phyloP scores from a whole-genome alignment of 2,113 vertebrate species.

The Donacobius atricapilla region DNA sequence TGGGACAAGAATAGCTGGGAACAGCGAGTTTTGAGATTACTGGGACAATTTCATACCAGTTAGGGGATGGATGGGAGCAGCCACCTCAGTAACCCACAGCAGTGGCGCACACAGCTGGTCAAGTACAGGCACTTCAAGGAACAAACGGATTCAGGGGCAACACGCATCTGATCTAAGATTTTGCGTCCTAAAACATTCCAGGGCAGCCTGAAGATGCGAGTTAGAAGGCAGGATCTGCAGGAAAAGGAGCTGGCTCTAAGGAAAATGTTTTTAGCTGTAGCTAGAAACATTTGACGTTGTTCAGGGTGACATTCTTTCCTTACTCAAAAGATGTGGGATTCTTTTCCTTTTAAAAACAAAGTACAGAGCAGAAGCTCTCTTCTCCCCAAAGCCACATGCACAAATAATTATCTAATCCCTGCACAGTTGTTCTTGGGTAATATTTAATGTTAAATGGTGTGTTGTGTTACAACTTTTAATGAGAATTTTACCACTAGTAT shows the following conservation, averaged over 20 bases:
- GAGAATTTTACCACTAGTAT: background rate
- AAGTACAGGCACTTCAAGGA: background rate
- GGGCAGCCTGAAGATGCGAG: background rate
- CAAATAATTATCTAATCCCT: background rate
- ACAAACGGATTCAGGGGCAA: background rate
- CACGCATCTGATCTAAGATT: background rate
- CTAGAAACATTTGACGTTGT: background rate
- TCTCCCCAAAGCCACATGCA: background rate
- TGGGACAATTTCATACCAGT: constrained; percentile 47
- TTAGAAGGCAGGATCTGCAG: background rate
- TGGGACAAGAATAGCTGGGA: constrained; percentile 46
- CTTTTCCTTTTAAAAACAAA: background rate
- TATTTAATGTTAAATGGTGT: background rate
- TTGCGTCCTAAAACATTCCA: background rate
- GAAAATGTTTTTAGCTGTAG: background rate
- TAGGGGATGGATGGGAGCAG: background rate
- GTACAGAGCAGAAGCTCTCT: background rate
- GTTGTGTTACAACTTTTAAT: background rate
- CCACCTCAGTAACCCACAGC: background rate
- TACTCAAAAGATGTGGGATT: background rate
- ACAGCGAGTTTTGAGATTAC: constrained; percentile 41
- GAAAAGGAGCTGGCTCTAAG: background rate
- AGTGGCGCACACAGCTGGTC: background rate
- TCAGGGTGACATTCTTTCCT: background rate
- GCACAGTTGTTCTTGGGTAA: background rate